A percentile compares a stretch with the other conserved stretches of the same genome.
Conservation (phyloP, 2,888 invertebrate genomes). For the Lasioglossum zephyrum region DNA sequence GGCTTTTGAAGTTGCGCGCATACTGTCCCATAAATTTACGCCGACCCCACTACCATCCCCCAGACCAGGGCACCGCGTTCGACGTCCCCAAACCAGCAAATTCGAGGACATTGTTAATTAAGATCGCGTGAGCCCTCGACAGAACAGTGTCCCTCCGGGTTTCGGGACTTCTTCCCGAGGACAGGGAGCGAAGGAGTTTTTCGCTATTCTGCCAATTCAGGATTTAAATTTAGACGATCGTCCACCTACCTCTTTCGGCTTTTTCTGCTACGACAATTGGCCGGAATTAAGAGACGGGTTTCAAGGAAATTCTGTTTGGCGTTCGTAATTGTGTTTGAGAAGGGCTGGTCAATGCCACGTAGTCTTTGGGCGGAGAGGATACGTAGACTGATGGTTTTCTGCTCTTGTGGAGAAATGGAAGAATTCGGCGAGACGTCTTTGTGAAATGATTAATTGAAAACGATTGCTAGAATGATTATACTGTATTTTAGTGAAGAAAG, state of each 20-base stretch:
- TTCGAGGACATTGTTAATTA: constrained; percentile 54
- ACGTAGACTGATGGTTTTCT: neutral
- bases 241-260: neutral
- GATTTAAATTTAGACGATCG: neutral
- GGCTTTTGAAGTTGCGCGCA: constrained; percentile 55
- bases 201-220: neutral
- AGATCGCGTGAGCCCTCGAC: constrained; percentile 53
- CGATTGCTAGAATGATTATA: neutral
- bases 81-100: constrained; percentile 50
- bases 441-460: neutral
- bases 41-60: neutral
- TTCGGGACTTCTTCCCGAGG: neutral
- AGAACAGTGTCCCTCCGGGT: neutral
- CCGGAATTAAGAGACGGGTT: neutral
- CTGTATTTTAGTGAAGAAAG: neutral
- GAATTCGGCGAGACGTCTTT: neutral
- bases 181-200: neutral
- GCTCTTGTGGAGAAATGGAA: neutral
- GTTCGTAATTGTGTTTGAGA: neutral
- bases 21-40: constrained; percentile 50
- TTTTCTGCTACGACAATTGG: neutral
- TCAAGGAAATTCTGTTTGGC: neutral
- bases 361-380: neutral
- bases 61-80: constrained; percentile 33
- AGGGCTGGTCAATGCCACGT: constrained; percentile 3